Percentiles rank a stretch among this genome's conserved stretches.
phyloP scores from a whole-genome alignment of 2,888 invertebrate genomes.

The Synergus laeviventris region DNA sequence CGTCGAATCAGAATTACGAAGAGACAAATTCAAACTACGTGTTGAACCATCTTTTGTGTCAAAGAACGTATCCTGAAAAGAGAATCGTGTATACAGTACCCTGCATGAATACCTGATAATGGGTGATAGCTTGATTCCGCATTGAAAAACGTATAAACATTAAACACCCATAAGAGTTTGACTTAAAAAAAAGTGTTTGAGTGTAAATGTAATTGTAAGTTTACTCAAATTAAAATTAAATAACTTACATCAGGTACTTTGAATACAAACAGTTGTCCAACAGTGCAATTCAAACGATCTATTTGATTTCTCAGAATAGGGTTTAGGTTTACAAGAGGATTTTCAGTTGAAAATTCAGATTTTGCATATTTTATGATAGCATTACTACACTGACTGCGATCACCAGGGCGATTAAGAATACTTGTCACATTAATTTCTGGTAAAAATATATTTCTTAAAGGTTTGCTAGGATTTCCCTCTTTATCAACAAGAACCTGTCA shows the following conservation, averaged over 20 bases:
- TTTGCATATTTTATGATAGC: constrained; percentile 74
- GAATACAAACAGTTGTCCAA: constrained; percentile 88
- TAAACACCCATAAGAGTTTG: not conserved
- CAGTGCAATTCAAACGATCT: constrained; percentile 88
- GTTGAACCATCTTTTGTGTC: constrained; percentile 91
- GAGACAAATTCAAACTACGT: constrained; percentile 83
- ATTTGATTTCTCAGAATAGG: constrained; percentile 91
- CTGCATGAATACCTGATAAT: too few species aligned
- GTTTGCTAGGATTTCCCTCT: constrained; percentile 78
- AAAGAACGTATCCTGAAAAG: constrained; percentile 88
- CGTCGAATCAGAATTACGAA: constrained; percentile 85
- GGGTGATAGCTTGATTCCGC: too few species aligned
- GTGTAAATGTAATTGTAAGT: too few species aligned
- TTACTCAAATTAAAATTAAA: not conserved
- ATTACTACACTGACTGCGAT: constrained; percentile 82
- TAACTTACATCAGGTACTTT: constrained; percentile 85
- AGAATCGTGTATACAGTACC: constrained; percentile 20
- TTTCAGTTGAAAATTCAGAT: constrained; percentile 77
- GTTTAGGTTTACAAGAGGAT: constrained; percentile 81
- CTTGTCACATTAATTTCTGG: constrained; percentile 83
- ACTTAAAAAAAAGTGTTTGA: not conserved
- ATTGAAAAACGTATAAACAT: too few species aligned
- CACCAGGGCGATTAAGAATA: constrained; percentile 79
- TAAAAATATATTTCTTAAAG: constrained; percentile 80
- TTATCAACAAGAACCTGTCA: constrained; percentile 77